Base-by-base conservation (phyloP, 1,140 invertebrate genomes). In the Drosophila funebris region DNA sequence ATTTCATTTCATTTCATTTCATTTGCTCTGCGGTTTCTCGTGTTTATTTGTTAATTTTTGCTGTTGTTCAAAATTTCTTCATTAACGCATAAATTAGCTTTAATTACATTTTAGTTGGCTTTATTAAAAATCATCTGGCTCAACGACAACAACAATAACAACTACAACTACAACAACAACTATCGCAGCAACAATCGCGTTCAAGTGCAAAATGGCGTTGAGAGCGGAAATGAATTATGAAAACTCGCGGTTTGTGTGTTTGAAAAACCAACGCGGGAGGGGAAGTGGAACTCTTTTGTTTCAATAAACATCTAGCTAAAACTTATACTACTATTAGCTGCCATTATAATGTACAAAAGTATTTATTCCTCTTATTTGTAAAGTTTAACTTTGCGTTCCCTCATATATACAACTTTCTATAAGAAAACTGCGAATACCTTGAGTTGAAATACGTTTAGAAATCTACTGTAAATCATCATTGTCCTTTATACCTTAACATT, bases 81-180 rank as follows among this genome's bases (percentile, higher is more conserved):
- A 88, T 88, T 88, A 89, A 76, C 79, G 60, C 83, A 88, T 88
- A 88, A 88, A 88, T 88, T 88, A 88, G 66, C 63, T 83, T 87
- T 89, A 88, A 88, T 88, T 88, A 83, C 76, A 77, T 88, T 88
- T 88, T 88, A 89, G 84, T 89, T 88, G 84, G 68, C 64, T 83
- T 87, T 87, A 88, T 87, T 82, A 63, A 75, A 69, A 73, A 53
- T 76, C 63, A 73, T 73, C 53, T 71, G 52, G 64, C 70, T 52
- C 75, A 78, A 75, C 27, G 39, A 16, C 69, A 22, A 18, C 61
- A 54, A 61, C 37, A 61, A 44, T 14, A 31, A 36, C 41, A 24
- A 20, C 13, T 48, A 22, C 20, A 56, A 8, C 20, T 53, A 36
- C 41, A 24, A 20, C 13, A 39, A 22, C 20, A 56, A 8, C 20